phyloP scores from a whole-genome alignment of 2,888 invertebrate species.

The Cryptocephalus primarius region DNA sequence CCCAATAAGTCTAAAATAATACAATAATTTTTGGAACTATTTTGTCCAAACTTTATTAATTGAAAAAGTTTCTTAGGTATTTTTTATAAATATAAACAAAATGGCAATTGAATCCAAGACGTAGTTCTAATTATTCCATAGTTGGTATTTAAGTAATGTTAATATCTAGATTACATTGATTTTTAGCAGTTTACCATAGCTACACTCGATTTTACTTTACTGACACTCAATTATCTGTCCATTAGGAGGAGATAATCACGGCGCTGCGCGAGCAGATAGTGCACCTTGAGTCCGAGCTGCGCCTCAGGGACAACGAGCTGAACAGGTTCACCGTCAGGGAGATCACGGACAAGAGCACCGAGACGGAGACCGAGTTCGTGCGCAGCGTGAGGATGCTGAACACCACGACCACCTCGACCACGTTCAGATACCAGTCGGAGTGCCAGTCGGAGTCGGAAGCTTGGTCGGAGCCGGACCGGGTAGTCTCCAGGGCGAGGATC shows the following conservation, averaged over 20 bases:
- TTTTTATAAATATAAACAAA: too few species aligned
- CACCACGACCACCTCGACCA: conserved; percentile 18
- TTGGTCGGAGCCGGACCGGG: conserved; percentile 79
- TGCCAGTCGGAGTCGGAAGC: conserved; percentile 64
- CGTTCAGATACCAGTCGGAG: conserved; percentile 22
- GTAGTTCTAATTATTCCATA: too few species aligned
- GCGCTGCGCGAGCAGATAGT: conserved; percentile 32
- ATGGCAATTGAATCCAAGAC: too few species aligned
- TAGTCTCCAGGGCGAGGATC: conserved; percentile 69
- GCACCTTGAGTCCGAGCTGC: conserved; percentile 31
- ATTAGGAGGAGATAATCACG: conserved; percentile 23
- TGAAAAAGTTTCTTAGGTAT: too few species aligned
- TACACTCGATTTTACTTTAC: too few species aligned
- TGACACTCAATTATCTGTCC: too few species aligned
- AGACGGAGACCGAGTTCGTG: conserved; percentile 1
- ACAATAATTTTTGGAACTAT: too few species aligned
- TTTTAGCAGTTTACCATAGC: too few species aligned
- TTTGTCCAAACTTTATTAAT: too few species aligned
- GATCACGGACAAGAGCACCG: conserved; percentile 11
- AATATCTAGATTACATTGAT: too few species aligned
- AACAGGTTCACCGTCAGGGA: conserved; percentile 18
- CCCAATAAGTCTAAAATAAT: too few species aligned
- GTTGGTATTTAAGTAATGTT: too few species aligned
- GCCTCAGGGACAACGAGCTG: conserved; percentile 31
- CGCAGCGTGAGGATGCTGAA: conserved; percentile 5